These are phyloP conservation scores for Neuroterus valhalla DNA, from an alignment of 1,140 invertebrate species.

Conservation along the genomic window DNA sequence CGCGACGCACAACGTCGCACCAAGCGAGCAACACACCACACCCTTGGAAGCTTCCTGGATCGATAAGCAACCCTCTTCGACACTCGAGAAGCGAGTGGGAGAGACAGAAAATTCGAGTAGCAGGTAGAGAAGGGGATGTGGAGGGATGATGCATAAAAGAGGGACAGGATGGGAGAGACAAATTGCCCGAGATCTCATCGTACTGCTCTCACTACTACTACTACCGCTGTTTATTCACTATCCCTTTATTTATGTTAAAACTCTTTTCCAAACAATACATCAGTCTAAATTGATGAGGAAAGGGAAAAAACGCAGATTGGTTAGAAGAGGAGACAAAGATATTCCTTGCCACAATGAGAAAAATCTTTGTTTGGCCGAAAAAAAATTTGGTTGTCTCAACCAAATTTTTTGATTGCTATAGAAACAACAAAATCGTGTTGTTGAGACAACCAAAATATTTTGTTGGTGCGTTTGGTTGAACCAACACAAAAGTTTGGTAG, in stretches of 20 bases:
- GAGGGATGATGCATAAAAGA: conserved; percentile 35
- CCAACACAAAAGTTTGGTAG: no score
- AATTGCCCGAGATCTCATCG: conserved; percentile 68
- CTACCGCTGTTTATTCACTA: neutral
- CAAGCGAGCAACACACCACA: conserved; percentile 66
- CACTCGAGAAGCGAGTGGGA: conserved; percentile 56
- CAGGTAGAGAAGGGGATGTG: conserved; percentile 46
- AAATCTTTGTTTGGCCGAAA: no score
- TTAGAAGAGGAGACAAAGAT: no score
- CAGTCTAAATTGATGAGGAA: no score
- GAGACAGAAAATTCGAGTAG: conserved; percentile 67
- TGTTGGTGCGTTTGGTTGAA: no score
- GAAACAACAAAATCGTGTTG: no score
- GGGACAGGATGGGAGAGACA: conserved; percentile 57
- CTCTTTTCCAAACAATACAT: no score
- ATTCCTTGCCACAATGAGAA: no score
- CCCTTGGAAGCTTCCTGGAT: conserved; percentile 64
- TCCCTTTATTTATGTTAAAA: neutral
- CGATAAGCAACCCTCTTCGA: conserved; percentile 66
- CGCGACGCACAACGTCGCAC: conserved; percentile 53
- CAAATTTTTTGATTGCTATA: no score
- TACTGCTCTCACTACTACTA: conserved; percentile 39
- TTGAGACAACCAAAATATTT: no score
- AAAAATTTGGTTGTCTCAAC: no score
- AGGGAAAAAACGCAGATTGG: no score